Conservation (phyloP, 2,113 vertebrate genomes). For the Pterocles burchelli region DNA sequence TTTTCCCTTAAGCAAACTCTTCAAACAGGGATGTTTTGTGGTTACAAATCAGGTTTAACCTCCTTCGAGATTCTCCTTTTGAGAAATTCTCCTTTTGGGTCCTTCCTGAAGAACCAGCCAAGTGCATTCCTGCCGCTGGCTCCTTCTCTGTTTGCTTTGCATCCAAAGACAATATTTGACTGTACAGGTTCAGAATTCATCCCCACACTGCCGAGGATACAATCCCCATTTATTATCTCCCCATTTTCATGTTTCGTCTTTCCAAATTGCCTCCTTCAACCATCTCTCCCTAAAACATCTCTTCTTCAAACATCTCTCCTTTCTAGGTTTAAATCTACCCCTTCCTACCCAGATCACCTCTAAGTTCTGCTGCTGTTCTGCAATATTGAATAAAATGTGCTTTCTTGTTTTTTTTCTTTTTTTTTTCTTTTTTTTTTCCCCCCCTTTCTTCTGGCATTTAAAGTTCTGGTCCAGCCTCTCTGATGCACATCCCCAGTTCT, state of each 20-base stretch:
- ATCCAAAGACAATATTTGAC: not conserved
- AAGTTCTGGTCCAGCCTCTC: not conserved
- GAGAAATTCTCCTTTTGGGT: not conserved
- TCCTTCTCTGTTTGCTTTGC: not conserved
- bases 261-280: not conserved
- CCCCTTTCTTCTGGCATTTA: not conserved
- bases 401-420: not conserved
- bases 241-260: not conserved
- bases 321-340: not conserved
- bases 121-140: not conserved
- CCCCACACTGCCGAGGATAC: not conserved
- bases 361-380: not conserved
- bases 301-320: not conserved
- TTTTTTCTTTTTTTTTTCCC: not conserved
- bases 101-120: not conserved
- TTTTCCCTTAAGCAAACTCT: not conserved
- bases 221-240: fast-evolving
- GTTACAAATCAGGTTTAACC: not conserved
- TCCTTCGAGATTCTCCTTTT: not conserved
- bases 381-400: not conserved
- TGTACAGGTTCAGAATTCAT: not conserved
- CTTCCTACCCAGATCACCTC: not conserved
- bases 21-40: not conserved
- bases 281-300: not conserved
- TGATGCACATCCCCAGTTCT: not conserved